These are phyloP conservation scores for Euglossa dilemma DNA, from an alignment of 1,140 invertebrate genomes.

Conservation along the genomic window DNA sequence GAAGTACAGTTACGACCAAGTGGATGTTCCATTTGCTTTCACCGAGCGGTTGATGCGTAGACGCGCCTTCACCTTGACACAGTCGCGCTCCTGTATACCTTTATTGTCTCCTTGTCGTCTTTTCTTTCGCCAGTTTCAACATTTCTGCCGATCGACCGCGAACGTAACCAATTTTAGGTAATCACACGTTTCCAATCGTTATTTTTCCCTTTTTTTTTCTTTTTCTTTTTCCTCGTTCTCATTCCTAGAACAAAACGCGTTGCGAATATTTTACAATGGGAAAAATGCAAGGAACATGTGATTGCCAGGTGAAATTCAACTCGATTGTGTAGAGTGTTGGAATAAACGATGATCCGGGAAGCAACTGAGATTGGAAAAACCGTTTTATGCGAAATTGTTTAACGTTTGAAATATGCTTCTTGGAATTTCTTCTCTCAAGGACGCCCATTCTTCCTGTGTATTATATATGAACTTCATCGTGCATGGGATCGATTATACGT, in stretches of 20 bases:
- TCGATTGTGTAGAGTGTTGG: neutral
- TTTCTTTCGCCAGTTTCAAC: neutral
- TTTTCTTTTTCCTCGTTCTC: neutral
- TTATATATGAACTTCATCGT: no score
- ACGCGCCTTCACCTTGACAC: slow-evolving; percentile 75
- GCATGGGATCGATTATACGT: neutral
- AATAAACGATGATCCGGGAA: neutral
- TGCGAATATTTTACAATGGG: neutral
- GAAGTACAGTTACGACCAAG: slow-evolving; percentile 58
- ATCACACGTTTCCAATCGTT: neutral
- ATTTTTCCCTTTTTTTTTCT: no score
- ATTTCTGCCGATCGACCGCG: neutral
- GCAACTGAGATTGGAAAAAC: neutral
- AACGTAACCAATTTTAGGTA: neutral
- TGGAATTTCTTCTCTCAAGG: neutral
- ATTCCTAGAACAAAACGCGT: neutral
- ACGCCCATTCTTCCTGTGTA: neutral
- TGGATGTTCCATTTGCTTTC: slow-evolving; percentile 66
- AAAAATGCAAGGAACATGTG: neutral
- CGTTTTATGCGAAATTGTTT: neutral
- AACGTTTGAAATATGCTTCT: neutral
- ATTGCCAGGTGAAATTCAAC: slow-evolving; percentile 18
- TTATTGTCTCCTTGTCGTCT: slow-evolving; percentile 29
- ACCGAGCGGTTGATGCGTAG: slow-evolving; percentile 55
- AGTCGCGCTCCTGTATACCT: slow-evolving; percentile 51